A percentile compares a stretch with the other conserved stretches of the same genome.
phyloP scores from a whole-genome alignment of 2,888 invertebrate genomes.

The Ophion ventricosus region DNA sequence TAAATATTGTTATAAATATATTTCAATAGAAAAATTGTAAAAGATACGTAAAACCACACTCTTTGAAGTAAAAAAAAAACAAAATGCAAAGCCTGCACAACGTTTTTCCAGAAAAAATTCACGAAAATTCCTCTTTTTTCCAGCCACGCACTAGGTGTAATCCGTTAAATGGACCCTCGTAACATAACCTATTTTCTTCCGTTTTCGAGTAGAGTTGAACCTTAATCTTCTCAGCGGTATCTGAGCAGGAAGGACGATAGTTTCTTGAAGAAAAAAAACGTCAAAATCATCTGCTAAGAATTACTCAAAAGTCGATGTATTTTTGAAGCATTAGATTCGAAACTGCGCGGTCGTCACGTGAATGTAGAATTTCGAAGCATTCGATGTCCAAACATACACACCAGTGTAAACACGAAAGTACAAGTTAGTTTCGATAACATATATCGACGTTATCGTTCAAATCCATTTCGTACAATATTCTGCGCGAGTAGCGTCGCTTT shows the following conservation, averaged over 20 bases:
- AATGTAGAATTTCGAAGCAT: constrained; percentile 1
- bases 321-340: background rate
- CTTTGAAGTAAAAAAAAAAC: no score
- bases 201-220: background rate
- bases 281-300: background rate
- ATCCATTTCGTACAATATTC: background rate
- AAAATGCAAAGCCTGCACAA: no score
- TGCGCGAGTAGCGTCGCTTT: constrained; percentile 1
- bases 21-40: no score
- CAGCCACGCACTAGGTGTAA: background rate
- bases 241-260: background rate
- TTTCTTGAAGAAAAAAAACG: background rate
- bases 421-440: background rate
- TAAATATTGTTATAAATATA: no score
- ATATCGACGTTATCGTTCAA: constrained; percentile 11
- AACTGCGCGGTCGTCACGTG: constrained; percentile 3
- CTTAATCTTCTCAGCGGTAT: background rate
- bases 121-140: no score
- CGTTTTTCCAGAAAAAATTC: no score
- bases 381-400: background rate
- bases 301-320: background rate
- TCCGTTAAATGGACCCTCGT: background rate
- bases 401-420: constrained; percentile 20
- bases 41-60: no score
- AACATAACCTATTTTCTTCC: background rate